These are phyloP conservation scores for Hydra vulgaris DNA, from an alignment of 30 jellyfish, hydroid and myxozoan species.

Conservation along the genomic window DNA sequence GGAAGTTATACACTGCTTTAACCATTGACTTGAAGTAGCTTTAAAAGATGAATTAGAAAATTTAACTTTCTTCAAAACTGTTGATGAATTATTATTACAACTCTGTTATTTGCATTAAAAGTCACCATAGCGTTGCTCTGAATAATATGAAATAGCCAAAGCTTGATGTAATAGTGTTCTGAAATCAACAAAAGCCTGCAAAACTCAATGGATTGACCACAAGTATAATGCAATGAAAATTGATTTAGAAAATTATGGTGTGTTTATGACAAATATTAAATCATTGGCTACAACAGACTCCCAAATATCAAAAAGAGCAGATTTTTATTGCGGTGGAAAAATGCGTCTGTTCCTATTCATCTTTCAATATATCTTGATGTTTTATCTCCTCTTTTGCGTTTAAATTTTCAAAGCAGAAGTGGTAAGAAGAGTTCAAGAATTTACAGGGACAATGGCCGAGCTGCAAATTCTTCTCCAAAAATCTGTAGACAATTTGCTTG, in stretches of 20 bases:
- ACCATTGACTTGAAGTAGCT: conserved; percentile 37
- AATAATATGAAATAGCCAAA: no score
- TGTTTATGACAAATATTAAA: conserved; percentile 11
- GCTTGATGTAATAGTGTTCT: no score
- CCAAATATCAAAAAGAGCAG: conserved; percentile 20
- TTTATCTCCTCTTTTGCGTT: conserved; percentile 10
- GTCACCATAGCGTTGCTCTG: no score
- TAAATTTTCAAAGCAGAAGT: conserved; percentile 28
- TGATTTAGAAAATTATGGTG: conserved; percentile 38
- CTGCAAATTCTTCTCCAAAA: no score
- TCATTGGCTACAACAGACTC: conserved; percentile 19
- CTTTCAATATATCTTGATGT: conserved; percentile 31
- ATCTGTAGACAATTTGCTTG: no score
- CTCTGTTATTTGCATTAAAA: no score
- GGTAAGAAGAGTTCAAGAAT: conserved; percentile 21
- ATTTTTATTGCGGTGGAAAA: no score
- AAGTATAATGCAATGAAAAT: conserved; percentile 24
- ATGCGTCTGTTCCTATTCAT: conserved; percentile 21
- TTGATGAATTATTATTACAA: conserved; percentile 17
- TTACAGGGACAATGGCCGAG: no score
- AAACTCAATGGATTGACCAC: conserved; percentile 51
- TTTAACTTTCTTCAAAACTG: conserved; percentile 9
- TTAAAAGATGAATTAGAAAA: conserved; percentile 3
- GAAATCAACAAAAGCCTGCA: conserved; percentile 29
- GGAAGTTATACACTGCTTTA: conserved; percentile 28